Evolutionary conservation across 1,140 invertebrate species (phyloP), one percentile per base, ranked within the genome.

Genomic region (Leucophenga varia): DNA sequence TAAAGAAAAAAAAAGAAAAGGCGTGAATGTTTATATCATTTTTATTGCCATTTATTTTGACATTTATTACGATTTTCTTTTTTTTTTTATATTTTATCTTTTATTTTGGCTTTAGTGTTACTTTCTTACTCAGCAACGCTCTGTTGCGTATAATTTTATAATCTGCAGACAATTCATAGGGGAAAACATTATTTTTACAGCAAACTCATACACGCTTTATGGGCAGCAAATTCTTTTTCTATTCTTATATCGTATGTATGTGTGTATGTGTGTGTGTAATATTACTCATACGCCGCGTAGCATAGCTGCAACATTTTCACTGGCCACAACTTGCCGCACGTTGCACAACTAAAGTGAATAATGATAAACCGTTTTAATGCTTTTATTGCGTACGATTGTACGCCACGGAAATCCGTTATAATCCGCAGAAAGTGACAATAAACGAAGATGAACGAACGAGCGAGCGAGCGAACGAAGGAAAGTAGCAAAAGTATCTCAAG

Each of bases 351-450:
- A n/a, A 53, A 67, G 56, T 67, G 63, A 67, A 63, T 67, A 65
- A 67, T 67, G 59, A 67, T 67, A 67, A 68, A 63, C 59, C 56
- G 54, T 56, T 49, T 64, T 68, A 67, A 67, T 57, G 53, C 64
- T 56, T 59, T 61, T 61, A 65, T 68, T 63, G 64, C 64, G 39
- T 68, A 53, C 64, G 63, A 67, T 67, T 67, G 54, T 63, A n/a
- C n/a, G 47, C 47, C 49, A 46, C 46, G 56, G 51, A 67, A 67
- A 67, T 67, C 63, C 56, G 54, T 68, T 67, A 67, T 67, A 67
- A 67, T 67, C 63, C 63, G 68, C 63, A 67, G 54, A 50, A 68
- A 67, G 59, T 59, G 64, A 67, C 64, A 68, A 65, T 68, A 57
- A 68, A 63, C 63, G 61, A 65, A 53, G 61, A 61, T 55, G 50